Evolutionary conservation across 37 sponge, comb jelly and placozoan genomes (phyloP).

Genomic region (Chondrilla cf. caribensis): DNA sequence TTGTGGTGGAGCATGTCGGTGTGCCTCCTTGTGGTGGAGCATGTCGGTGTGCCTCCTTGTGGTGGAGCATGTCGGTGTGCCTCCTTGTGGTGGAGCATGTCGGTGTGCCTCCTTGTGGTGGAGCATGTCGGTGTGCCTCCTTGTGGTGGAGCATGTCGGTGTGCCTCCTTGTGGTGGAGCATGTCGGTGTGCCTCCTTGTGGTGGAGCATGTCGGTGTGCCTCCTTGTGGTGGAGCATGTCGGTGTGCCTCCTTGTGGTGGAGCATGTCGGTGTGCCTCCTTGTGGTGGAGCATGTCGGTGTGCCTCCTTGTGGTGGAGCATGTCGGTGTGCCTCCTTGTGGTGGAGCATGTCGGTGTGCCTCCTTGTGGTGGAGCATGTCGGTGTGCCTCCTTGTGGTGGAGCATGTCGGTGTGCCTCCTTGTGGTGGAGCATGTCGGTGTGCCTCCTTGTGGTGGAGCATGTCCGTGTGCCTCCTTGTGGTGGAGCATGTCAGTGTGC

Average conservation of each 20-base stretch:
- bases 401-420: conserved; percentile 41
- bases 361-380: conserved; percentile 28
- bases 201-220: conserved; percentile 37
- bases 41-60: conserved; percentile 34
- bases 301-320: neutral
- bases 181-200: conserved; percentile 34
- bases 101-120: neutral
- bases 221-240: conserved; percentile 28
- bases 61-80: conserved; percentile 37
- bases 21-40: neutral
- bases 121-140: conserved; percentile 41
- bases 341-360: conserved; percentile 37
- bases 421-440: conserved; percentile 43
- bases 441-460: neutral
- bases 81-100: conserved; percentile 28
- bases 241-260: neutral
- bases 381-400: neutral
- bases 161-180: neutral
- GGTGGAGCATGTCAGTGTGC: neutral
- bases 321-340: conserved; percentile 34
- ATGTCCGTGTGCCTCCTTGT: conserved; percentile 34
- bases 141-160: conserved; percentile 43
- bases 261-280: conserved; percentile 41
- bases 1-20: conserved; percentile 43
- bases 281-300: conserved; percentile 43